Percentiles rank a stretch among this genome's conserved stretches.
Evolutionary conservation across 2,888 invertebrate genomes (phyloP).

Genomic region (Drosophila monieri): DNA sequence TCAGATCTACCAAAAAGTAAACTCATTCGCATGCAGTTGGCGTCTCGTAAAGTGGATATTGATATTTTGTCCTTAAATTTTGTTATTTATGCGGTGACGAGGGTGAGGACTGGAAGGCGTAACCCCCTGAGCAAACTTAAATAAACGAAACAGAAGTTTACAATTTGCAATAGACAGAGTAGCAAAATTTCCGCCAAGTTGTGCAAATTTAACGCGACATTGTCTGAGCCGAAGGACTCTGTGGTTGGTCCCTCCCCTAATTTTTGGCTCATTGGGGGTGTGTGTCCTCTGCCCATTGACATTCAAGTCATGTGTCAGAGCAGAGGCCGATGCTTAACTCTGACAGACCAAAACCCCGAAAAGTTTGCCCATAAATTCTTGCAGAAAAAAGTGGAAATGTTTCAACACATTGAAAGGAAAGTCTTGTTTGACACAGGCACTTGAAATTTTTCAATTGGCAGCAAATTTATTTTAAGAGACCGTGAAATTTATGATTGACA

Average conservation of each 20-base stretch:
- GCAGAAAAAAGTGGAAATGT: constrained; percentile 49
- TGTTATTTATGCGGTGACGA: constrained; percentile 83
- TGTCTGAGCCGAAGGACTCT: constrained; percentile 54
- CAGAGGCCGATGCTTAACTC: constrained; percentile 81
- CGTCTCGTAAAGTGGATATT: constrained; percentile 84
- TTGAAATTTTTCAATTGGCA: constrained; percentile 73
- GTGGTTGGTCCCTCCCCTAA: constrained; percentile 19
- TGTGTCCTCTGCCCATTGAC: constrained; percentile 60
- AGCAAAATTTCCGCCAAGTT: constrained; percentile 67
- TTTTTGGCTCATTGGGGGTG: constrained; percentile 11
- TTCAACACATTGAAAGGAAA: constrained; percentile 52
- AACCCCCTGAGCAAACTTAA: constrained; percentile 33
- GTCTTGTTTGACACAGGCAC: constrained; percentile 49
- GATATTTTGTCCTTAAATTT: constrained; percentile 84
- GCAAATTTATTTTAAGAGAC: constrained; percentile 78
- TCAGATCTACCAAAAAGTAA: constrained; percentile 17
- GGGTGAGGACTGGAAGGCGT: constrained; percentile 22
- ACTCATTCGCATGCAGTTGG: constrained; percentile 82
- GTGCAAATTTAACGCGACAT: constrained; percentile 81
- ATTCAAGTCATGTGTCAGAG: constrained; percentile 80
- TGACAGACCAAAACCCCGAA: constrained; percentile 64
- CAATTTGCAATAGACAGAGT: constrained; percentile 60
- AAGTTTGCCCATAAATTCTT: constrained; percentile 73
- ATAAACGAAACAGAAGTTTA: constrained; percentile 63
- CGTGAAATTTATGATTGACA: constrained; percentile 81